Evolutionary conservation across 2,888 invertebrate species (phyloP), one percentile per base, ranked within the genome.

Genomic region (Phalangium opilio): DNA sequence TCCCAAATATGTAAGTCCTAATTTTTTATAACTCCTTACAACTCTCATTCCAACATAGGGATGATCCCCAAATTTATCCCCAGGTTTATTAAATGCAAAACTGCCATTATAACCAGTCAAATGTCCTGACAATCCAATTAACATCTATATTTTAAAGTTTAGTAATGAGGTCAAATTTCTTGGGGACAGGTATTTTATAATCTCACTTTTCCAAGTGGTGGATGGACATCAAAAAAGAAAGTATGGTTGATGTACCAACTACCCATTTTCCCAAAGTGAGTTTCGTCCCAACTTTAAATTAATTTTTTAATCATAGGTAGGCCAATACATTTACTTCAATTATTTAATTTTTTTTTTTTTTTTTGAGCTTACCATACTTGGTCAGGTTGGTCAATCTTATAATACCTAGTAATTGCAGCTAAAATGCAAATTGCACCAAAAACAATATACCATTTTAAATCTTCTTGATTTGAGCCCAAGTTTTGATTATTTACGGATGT

Each of bases 181-280:
- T 19, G 20, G 11, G 15, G n/a, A 20, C 14, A 43, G 14, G 33
- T 43, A 5, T 34, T 8, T 43, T 27, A 27, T 27, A 27, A 27
- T 27, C 48, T 62, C 73, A 89, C 90, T 76, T 95, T 95, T 59
- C 93, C 95, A 44, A 93, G 73, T 17, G 95, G 93, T 49, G 95
- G 95, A 71, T 95, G 95, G 1, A 95, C 95, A 71, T 95, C 95
- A 70, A 95, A 95, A 70, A 95, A 95, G 67, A 93, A 93, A 48
- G 91, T 91, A 57, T 87, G 75, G 61, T 93, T 95, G 55, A 95
- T 91, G 62, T 95, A 95, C 90, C 91, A 95, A 63, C 89, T 90
- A 1, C 85, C 90, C 90, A 95, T 93, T 75, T 95, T 95, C 1
- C 93, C 93, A 74, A 95, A 95, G 71, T 95, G 95, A 21, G 93